Evolutionary conservation across 2,797 vertebrate species (phyloP).

Genomic region (Sarcophilus harrisii): DNA sequence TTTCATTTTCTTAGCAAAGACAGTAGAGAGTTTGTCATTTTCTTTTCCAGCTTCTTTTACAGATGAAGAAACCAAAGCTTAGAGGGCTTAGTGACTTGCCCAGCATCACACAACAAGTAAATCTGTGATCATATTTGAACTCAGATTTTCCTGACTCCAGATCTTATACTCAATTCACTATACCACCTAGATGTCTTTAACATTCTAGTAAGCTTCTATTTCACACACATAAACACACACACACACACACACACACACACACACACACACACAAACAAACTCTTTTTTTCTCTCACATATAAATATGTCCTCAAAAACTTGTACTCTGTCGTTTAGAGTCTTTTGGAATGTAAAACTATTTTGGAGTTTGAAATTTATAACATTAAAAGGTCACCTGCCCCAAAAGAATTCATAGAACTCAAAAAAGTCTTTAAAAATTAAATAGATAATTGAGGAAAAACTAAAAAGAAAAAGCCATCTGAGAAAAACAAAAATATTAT

Average conservation of each 20-base stretch:
- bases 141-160: neutral
- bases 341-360: neutral
- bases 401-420: no score
- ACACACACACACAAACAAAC: neutral
- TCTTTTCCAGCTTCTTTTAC: neutral
- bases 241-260: neutral
- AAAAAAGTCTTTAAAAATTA: no score
- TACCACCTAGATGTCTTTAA: neutral
- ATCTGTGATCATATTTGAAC: neutral
- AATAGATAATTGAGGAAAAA: no score
- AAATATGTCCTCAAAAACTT: neutral
- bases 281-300: no score
- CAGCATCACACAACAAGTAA: neutral
- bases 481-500: no score
- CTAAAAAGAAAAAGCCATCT: no score
- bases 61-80: constrained; percentile 23
- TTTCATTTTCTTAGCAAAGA: neutral
- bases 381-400: no score
- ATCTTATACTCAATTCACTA: neutral
- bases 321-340: neutral
- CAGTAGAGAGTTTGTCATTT: neutral
- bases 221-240: neutral
- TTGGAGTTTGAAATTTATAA: neutral
- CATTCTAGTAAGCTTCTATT: neutral
- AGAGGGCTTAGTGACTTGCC: neutral